Conservation (phyloP, 2,888 invertebrate genomes). For the Drosophila pseudotakahashii region DNA sequence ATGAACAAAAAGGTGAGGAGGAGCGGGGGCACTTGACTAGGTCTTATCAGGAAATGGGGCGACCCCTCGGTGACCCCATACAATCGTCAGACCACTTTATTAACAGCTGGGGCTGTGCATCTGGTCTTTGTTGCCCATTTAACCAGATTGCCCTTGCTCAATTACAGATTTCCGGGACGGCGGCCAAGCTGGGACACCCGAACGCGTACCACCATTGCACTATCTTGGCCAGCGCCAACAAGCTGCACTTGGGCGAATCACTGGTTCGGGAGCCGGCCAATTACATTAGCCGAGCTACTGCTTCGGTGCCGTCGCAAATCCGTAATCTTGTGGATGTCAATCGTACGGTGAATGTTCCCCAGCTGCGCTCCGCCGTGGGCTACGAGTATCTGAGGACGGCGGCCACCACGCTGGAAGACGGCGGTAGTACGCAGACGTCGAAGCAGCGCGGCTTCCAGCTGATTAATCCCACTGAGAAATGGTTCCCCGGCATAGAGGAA, state of each 20-base stretch:
- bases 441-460: conserved; percentile 93
- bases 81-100: conserved; percentile 13
- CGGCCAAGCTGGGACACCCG: conserved; percentile 94
- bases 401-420: conserved; percentile 88
- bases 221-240: conserved; percentile 94
- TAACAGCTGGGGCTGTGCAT: conserved; percentile 23
- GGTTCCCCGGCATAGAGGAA: conserved; percentile 93
- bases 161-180: conserved; percentile 95
- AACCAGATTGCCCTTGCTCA: background rate
- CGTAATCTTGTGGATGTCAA: conserved; percentile 92
- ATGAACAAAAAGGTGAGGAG: conserved; percentile 86
- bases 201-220: conserved; percentile 99
- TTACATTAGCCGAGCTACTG: conserved; percentile 93
- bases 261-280: conserved; percentile 91
- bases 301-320: conserved; percentile 92
- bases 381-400: conserved; percentile 92
- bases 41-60: conserved; percentile 28
- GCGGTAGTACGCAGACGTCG: conserved; percentile 89
- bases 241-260: conserved; percentile 89
- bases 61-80: conserved; percentile 26
- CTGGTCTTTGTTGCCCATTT: conserved; percentile 10
- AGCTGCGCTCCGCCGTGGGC: conserved; percentile 91
- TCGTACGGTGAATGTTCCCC: conserved; percentile 88
- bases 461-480: conserved; percentile 93
- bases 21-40: conserved; percentile 17